Conservation (phyloP, 1,140 invertebrate species). For the Triops cancriformis region DNA sequence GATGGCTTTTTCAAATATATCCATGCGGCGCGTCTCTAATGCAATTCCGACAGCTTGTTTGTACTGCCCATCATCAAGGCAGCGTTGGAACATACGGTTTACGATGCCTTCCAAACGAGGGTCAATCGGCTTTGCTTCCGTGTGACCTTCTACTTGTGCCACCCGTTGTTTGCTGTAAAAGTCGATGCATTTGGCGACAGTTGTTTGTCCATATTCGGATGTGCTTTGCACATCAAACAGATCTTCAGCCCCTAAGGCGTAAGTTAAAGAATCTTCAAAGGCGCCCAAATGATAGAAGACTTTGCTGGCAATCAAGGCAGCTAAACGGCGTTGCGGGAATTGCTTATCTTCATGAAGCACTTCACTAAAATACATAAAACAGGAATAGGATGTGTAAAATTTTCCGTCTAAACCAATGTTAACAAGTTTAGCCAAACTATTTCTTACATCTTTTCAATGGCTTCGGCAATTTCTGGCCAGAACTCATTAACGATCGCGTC, state of each 20-base stretch:
- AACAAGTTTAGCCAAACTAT: not conserved
- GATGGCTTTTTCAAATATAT: slow-evolving; percentile 86
- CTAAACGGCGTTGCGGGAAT: slow-evolving; percentile 79
- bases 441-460: slow-evolving; percentile 86
- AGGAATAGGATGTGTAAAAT: not conserved
- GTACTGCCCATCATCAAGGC: slow-evolving; percentile 86
- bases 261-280: slow-evolving; percentile 90
- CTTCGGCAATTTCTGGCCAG: slow-evolving; percentile 97
- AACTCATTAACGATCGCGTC: slow-evolving; percentile 93
- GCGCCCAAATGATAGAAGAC: slow-evolving; percentile 96
- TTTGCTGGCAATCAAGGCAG: slow-evolving; percentile 95
- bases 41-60: slow-evolving; percentile 89
- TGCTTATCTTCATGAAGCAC: slow-evolving; percentile 85
- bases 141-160: slow-evolving; percentile 45
- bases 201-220: slow-evolving; percentile 94
- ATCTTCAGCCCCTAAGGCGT: slow-evolving; percentile 84
- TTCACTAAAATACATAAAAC: slow-evolving; percentile 55
- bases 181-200: slow-evolving; percentile 91
- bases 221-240: slow-evolving; percentile 88
- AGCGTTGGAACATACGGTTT: slow-evolving; percentile 92
- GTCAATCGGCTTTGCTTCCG: slow-evolving; percentile 66
- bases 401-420: not conserved
- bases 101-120: slow-evolving; percentile 85
- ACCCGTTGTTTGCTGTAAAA: slow-evolving; percentile 83
- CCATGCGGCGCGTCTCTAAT: slow-evolving; percentile 90